Base-by-base conservation (phyloP, 2,888 invertebrate species). In the Ophion ellenae region DNA sequence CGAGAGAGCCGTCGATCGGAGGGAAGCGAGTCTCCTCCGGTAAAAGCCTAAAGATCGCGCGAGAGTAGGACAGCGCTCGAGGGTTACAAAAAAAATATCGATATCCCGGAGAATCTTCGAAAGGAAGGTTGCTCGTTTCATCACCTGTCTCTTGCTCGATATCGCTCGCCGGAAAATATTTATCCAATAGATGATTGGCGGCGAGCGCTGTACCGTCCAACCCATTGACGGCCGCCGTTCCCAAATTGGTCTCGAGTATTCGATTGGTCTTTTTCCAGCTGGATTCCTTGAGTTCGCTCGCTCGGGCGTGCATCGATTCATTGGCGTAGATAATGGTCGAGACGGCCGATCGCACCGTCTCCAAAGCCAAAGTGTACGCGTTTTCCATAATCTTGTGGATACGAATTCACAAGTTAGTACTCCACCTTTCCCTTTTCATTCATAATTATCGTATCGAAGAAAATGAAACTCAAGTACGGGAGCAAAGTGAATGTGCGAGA, bases 191-290 rank as follows among this genome's bases (percentile, higher is more conserved):
- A 84, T 96, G 96, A 94, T 97, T 97, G 28, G 97, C 97, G 84
- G 96, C 94, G 2, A 95, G 95, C 24, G 97, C 96, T 69, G 97
- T 96, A 3, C 95, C 95, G 92, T 97, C 97, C 28, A 97, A 95
- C 78, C 96, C 95, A 88, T 95, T 94, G 28, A 97, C 94, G 0
- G 97, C 97, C 90, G 95, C 95, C 91, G 95, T 96, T 2, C 97
- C 97, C 90, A 96, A 96, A 71, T 96, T 96, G 5, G 97, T 96
- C 47, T 96, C 96, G 71, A 97, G 94, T 76, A 97, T 95, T 73
- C 96, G 95, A 92, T 97, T 97, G 20, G 96, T 96, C 90, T 96
- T 97, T 81, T 96, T 95, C 96, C 97, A 97, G 78, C 97, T 96
- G 1, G 96, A 94, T 90, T 96, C 96, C 93, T 96, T 96, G 17